A percentile compares a stretch with the other conserved stretches of the same genome.
These are phyloP conservation scores for Hofmannophila pseudospretella DNA, from an alignment of 2,888 invertebrate species.

Conservation along the genomic window DNA sequence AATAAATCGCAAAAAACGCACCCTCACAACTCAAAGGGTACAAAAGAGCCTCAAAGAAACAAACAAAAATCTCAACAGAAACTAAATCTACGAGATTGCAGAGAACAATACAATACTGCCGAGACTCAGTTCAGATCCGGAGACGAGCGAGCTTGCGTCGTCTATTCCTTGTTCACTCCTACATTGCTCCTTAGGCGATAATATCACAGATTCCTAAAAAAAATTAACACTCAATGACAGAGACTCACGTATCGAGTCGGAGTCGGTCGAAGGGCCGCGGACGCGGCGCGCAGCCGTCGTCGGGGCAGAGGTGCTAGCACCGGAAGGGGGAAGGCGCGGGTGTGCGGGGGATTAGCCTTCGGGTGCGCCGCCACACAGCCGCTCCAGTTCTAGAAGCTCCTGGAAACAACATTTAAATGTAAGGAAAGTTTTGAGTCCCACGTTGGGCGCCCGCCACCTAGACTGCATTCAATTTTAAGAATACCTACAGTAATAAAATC, in stretches of 20 bases:
- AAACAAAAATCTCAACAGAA: constrained; percentile 5
- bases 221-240: constrained; percentile 34
- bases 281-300: constrained; percentile 5
- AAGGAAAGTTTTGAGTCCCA: not conserved
- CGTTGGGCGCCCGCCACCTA: not conserved
- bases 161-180: constrained; percentile 7
- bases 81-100: constrained; percentile 47
- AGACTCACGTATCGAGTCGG: constrained; percentile 20
- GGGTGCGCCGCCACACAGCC: constrained; percentile 55
- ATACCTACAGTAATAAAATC: no score
- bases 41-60: not conserved
- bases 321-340: constrained; percentile 3
- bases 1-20: not conserved
- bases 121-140: constrained; percentile 11
- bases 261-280: constrained; percentile 13
- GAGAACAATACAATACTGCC: constrained; percentile 21
- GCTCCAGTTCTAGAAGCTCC: constrained; percentile 61
- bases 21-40: not conserved
- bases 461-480: no score
- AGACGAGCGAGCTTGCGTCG: constrained; percentile 12
- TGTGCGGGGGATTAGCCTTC: constrained; percentile 38
- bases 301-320: constrained; percentile 1
- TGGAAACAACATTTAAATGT: constrained; percentile 19
- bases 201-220: constrained; percentile 72
- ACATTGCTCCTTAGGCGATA: constrained; percentile 63